Base-by-base conservation (phyloP, 2,113 vertebrate species). In the Gasterosteus nipponicus region DNA sequence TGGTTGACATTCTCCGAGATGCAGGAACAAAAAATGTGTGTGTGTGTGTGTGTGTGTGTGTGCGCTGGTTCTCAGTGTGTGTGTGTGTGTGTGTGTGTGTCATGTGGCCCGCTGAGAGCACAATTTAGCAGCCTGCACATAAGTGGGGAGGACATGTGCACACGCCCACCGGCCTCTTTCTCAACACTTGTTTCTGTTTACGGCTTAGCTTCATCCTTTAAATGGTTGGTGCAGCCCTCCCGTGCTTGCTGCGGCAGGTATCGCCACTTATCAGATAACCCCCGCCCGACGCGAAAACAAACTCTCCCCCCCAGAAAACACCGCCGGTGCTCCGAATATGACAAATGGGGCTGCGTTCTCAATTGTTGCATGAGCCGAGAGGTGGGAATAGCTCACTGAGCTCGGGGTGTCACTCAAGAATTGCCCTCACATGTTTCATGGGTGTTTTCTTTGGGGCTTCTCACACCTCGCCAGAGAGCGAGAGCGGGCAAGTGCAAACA, bases 401-500 rank as follows among this genome's bases (percentile, higher is more conserved):
- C n/a, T 54, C 18, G 29, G n/a, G 38, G 58, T 87, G 88, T 89
- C 86, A 90, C 82, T 84, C 19, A 87, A 46, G 80, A 91, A 89
- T 90, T 80, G 53, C 70, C 73, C 39, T 67, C 61, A 66, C 64
- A 56, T 29, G 12, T 78, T 71, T 82, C n/a, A 4, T 39, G 44
- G 44, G 41, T 87, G 81, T 91, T 90, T 79, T 86, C 78, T 86
- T 86, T 86, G 71, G 67, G 79, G 57, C 56, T 69, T 66, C 38
- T 80, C 31, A 18, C 67, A 65, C 72, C 83, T 19, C 39, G 38
- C 74, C n/a, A 31, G 59, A 31, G 59, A 12, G 22, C 51, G 57
- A 73, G 71, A 82, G 72, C 64, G 86, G 85, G 81, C 92, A 92
- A 89, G 88, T 89, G 82, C 78, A 85, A 91, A 91, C 89, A 83